phyloP scores from a whole-genome alignment of 2,113 vertebrate genomes.

The Pao palembangensis region DNA sequence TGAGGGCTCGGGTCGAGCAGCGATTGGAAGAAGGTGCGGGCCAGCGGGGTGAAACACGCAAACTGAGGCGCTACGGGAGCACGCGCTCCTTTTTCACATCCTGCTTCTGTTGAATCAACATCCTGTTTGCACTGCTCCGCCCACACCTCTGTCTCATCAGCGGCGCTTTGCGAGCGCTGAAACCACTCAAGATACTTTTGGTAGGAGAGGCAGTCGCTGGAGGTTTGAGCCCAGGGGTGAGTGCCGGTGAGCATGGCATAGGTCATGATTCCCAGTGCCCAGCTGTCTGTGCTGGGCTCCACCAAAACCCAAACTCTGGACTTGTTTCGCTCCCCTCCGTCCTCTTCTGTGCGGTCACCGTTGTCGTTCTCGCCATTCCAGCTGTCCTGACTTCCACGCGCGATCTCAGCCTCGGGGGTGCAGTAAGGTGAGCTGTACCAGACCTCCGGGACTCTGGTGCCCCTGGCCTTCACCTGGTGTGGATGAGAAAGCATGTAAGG shows the following conservation, averaged over 20 bases:
- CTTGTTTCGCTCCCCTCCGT: constrained; percentile 30
- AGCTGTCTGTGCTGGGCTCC: constrained; percentile 79
- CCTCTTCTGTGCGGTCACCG: not conserved
- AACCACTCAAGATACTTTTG: constrained; percentile 77
- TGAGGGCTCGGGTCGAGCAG: constrained; percentile 74
- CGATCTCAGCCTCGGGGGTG: constrained; percentile 77
- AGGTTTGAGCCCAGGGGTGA: constrained; percentile 79
- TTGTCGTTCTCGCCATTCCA: constrained; percentile 5
- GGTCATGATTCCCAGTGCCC: constrained; percentile 83
- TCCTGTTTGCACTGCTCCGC: constrained; percentile 3
- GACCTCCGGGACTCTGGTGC: constrained; percentile 72
- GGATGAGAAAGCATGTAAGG: not conserved
- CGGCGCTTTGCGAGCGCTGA: constrained; percentile 20
- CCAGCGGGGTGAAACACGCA: constrained; percentile 66
- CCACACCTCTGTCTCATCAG: constrained; percentile 35
- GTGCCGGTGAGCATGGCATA: constrained; percentile 80
- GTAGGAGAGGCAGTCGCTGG: constrained; percentile 72
- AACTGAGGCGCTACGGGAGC: constrained; percentile 63
- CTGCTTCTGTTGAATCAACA: not conserved
- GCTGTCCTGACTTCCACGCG: constrained; percentile 40
- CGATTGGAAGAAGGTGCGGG: constrained; percentile 71
- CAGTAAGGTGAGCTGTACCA: constrained; percentile 80
- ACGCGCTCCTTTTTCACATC: not conserved
- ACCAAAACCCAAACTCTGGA: constrained; percentile 61
- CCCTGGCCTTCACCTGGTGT: constrained; percentile 70